Evolutionary conservation across 2,113 vertebrate genomes (phyloP), one percentile per base, ranked within the genome.

Genomic region (Mormyrus lacerda): DNA sequence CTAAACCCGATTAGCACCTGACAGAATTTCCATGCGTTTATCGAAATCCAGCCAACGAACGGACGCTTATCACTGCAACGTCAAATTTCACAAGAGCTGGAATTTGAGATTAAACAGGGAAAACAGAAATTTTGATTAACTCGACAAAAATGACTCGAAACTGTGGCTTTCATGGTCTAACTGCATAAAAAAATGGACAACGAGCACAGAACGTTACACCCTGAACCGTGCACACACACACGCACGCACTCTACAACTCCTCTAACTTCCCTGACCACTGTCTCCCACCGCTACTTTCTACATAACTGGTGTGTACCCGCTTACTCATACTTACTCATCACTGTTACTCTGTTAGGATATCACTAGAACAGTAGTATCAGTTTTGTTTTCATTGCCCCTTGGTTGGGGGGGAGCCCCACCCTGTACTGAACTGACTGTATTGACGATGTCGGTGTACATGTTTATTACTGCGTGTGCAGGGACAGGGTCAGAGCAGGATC

Each of bases 21-120:
- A 96, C 95, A 95, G 93, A 95, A 95, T 96, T 96, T 95, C 96
- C 96, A 96, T 94, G 95, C 94, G 90, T 96, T 96, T 96, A 95
- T 96, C 95, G 61, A 95, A 94, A 90, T 92, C 91, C 87, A 95
- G 93, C 94, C 93, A 95, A 95, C 93, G 93, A 94, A 92, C 94
- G 93, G 92, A 93, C 93, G 90, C 95, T 95, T 96, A 96, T 95
- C 95, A 92, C 90, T 89, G 87, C 91, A 93, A 93, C 92, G 93
- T 91, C 91, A 89, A 95, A 95, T 95, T 95, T 94, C 95, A 96
- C 95, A 95, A 95, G 94, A 95, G 94, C 94, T 94, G 94, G 94
- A 96, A 95, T 95, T 95, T 92, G 82, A 95, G 94, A 95, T 96
- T 94, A 94, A 93, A 93, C 91, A 93, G 91, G 92, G 94, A 85